Base-by-base conservation (phyloP, 2,888 invertebrate genomes). In the Patella pellucida region DNA sequence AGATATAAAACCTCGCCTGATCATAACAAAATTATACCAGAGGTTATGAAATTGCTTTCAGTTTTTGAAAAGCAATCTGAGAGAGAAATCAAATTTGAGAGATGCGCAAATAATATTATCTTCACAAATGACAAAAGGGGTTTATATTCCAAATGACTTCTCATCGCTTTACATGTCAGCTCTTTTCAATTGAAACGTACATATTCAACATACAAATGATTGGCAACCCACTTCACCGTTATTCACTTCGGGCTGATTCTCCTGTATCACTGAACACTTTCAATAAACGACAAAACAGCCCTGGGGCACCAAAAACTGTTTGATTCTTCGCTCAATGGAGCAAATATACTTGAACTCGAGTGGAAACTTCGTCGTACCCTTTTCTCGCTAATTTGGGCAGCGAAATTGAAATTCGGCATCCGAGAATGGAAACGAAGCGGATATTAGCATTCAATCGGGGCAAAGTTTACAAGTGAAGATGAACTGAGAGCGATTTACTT, bases 271-370 rank as follows among this genome's bases (percentile, higher is more conserved):
- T 23, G 19, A 12, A 62, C 19, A 23, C 23, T 62, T 23, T 62
- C 62, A 62, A 62, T 62, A 62, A 62, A 62, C 23, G 23, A 62
- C 62, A 4, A 62, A 62, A 62, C 62, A 62, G 23, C 62, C 62
- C 62, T 14, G 19, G 62, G 62, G 19, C 23, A 23, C 62, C 19
- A 23, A 23, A 62, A 23, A 62, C 19, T 62, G 62, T 62, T 62
- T 62, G 62, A 23, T 62, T 62, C 62, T 19, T 19, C 19, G 23
- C 62, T 62, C 7, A 14, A 62, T 62, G 19, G 62, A 62, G 62
- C 62, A 62, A 62, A 62, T 62, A 62, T 62, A 62, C 62, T 62
- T 62, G 19, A 62, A 62, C 62, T 62, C 62, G 62, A 62, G 62
- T 62, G 62, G 62, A 62, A 62, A 62, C 62, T 19, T 19, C 62